Evolutionary conservation across 35 echinoderm and acorn worm genomes (phyloP).

Genomic region (Holothuria glaberrima): DNA sequence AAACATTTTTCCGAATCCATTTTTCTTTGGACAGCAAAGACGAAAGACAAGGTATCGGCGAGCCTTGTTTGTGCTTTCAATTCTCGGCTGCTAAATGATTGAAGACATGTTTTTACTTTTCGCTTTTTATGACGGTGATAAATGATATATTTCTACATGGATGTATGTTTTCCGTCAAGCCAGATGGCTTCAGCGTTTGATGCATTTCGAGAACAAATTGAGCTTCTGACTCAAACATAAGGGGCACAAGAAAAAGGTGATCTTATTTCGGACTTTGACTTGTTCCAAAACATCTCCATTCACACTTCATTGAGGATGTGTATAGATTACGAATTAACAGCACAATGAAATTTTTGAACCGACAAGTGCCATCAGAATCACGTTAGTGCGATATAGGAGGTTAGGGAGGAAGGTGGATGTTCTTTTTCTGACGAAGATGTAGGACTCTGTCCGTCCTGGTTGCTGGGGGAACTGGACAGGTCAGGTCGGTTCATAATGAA

Average conservation of each 20-base stretch:
- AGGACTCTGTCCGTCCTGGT: too few relatives aligned
- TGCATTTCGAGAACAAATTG: constrained; percentile 26
- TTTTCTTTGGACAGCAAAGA: not conserved
- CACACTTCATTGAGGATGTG: constrained; percentile 31
- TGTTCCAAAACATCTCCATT: constrained; percentile 18
- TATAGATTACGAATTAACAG: constrained; percentile 26
- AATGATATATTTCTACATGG: constrained; percentile 22
- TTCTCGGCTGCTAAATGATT: constrained; percentile 27
- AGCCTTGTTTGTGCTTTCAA: constrained; percentile 40
- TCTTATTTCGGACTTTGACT: not conserved
- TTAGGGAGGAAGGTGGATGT: constrained; percentile 4
- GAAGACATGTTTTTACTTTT: constrained; percentile 27
- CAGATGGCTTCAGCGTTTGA: constrained; percentile 22
- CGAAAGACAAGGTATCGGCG: too few relatives aligned
- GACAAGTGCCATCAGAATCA: constrained; percentile 9
- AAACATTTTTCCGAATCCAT: constrained; percentile 47
- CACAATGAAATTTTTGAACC: constrained; percentile 18
- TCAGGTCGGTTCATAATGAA: too few relatives aligned
- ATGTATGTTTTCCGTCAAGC: constrained; percentile 38
- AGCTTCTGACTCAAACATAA: constrained; percentile 5
- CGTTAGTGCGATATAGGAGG: constrained; percentile 10
- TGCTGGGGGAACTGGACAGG: too few relatives aligned
- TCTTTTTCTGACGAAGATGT: constrained; percentile 5
- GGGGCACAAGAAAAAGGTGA: constrained; percentile 12
- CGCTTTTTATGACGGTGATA: constrained; percentile 34